Base-by-base conservation (phyloP, 2,888 invertebrate genomes). In the Rhodophaea formosa region DNA sequence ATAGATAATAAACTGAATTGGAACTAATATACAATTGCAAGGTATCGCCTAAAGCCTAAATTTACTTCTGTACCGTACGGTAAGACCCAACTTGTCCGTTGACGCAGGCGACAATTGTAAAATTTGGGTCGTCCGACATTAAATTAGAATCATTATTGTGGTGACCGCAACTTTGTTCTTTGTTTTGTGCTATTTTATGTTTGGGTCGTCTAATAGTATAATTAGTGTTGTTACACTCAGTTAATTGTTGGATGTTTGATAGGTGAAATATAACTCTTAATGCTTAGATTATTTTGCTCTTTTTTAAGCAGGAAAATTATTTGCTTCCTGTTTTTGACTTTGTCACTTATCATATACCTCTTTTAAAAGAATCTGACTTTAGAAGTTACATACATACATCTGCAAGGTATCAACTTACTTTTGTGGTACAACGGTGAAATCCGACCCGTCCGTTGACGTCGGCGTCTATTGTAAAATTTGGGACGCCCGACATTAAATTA, bases 81-180 rank as follows among this genome's bases (percentile, higher is more conserved):
- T 39, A n/a, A 6, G 12, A 39, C 54, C 42, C 53, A 62, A 63
- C 74, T 71, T 63, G 64, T 65, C 45, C 61, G 64, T 65, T 66
- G 66, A 68, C 65, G 64, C 54, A 62, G 57, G 59, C 59, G 59
- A 62, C 68, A 68, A 72, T 70, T 70, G 66, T 67, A 65, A 65
- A 65, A 68, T 68, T 67, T 62, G 59, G 61, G 58, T 51, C 17
- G 39, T 35, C 39, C 10, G 16, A 57, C 67, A 66, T 69, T 71
- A 69, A 73, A 74, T 69, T 69, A 71, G 64, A 66, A 68, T 60
- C 60, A 65, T 69, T 69, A 66, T 64, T 62, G 46, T 61, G 30
- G n/a, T 56, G 56, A 54, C 39, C 44, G 56, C 57, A 58, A 65
- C 59, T 63, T 62, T 59, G 56, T 49, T 55, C 46, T 30, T 14